Percentiles rank a stretch among this genome's conserved stretches.
phyloP scores from a whole-genome alignment of 2,113 vertebrate species.

The Laticauda laticaudata region DNA sequence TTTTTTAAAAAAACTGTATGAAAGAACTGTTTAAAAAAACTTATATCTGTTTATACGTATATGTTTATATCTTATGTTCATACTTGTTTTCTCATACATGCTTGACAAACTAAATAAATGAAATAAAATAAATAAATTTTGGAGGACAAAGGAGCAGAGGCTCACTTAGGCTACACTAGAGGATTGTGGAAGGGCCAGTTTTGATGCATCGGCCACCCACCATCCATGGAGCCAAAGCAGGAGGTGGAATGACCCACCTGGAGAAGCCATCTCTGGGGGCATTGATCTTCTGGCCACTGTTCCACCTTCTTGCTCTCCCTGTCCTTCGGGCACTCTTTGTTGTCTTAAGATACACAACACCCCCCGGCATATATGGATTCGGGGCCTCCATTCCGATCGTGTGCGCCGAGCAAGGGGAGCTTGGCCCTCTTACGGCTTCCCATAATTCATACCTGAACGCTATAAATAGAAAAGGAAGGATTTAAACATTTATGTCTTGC shows the following conservation, averaged over 20 bases:
- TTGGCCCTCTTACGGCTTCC: background rate
- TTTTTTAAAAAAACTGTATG: too few relatives aligned
- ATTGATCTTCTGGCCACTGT: background rate
- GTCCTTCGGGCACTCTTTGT: background rate
- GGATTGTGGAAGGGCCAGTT: background rate
- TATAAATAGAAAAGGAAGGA: background rate
- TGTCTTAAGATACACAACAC: background rate
- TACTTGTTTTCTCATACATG: too few relatives aligned
- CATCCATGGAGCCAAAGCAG: background rate
- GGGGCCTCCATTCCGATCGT: background rate
- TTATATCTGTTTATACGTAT: too few relatives aligned
- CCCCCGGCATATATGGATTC: background rate
- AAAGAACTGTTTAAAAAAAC: too few relatives aligned
- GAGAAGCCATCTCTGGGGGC: background rate
- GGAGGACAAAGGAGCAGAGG: background rate
- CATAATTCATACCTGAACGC: background rate
- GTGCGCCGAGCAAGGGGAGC: background rate
- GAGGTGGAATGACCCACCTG: background rate
- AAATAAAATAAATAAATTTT: background rate
- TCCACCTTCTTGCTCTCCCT: background rate
- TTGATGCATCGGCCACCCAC: background rate
- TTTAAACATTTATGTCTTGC: background rate
- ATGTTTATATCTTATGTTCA: too few relatives aligned
- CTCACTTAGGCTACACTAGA: background rate
- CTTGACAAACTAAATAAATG: too few relatives aligned